Conservation (phyloP, 2,797 vertebrate species). For the Mareca penelope region DNA sequence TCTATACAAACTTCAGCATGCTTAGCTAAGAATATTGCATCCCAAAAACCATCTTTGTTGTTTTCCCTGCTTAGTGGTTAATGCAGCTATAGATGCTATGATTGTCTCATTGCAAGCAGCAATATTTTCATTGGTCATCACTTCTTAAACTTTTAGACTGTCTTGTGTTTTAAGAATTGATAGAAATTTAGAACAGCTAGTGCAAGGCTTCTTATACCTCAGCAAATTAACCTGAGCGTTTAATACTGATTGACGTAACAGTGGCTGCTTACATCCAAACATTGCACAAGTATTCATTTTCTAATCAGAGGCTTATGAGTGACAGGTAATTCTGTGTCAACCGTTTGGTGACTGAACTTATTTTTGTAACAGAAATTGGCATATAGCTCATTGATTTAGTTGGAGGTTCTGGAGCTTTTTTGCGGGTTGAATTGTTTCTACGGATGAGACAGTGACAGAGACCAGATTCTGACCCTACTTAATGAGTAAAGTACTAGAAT, state of each 20-base stretch:
- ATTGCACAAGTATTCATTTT: not conserved
- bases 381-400: not conserved
- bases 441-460: not conserved
- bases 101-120: not conserved
- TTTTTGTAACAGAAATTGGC: not conserved
- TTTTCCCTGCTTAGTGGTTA: not conserved
- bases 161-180: slow-evolving; percentile 38
- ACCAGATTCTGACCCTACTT: not conserved
- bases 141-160: not conserved
- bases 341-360: not conserved
- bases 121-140: not conserved
- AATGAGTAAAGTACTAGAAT: not conserved
- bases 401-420: not conserved
- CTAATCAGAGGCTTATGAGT: not conserved
- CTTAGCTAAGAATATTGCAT: not conserved
- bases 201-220: not conserved
- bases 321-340: slow-evolving; percentile 16
- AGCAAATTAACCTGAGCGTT: not conserved
- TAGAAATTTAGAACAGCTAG: not conserved
- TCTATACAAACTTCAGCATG: not conserved
- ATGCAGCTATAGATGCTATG: not conserved
- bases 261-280: not conserved
- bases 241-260: not conserved
- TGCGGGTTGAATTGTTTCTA: not conserved
- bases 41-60: not conserved